Percentiles rank a stretch among this genome's conserved stretches.
Conservation (phyloP, 2,797 vertebrate species). For the Acrossocheilus fasciatus region DNA sequence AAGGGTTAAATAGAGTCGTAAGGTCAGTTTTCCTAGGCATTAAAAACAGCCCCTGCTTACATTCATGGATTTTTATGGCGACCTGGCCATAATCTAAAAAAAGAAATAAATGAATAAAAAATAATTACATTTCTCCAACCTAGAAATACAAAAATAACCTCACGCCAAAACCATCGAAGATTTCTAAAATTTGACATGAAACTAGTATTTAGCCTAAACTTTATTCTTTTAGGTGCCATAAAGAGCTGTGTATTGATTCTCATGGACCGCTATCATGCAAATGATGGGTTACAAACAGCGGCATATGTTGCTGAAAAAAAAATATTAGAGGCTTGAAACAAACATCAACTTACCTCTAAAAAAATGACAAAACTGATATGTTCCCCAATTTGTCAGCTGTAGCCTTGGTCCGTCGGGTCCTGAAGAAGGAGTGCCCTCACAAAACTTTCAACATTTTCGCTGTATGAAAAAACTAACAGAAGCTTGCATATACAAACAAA, state of each 20-base stretch:
- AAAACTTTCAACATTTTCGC: constrained; percentile 44
- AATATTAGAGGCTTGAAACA: neutral
- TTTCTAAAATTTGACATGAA: neutral
- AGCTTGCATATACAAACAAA: constrained; percentile 15
- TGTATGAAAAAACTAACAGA: constrained; percentile 30
- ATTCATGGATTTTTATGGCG: neutral
- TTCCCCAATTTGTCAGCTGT: neutral
- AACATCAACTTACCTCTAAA: constrained; percentile 14
- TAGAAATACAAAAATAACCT: neutral
- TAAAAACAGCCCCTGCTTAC: neutral
- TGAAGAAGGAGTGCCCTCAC: constrained; percentile 41
- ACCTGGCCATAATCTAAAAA: neutral
- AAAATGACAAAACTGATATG: neutral
- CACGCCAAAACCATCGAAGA: neutral
- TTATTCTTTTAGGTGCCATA: neutral
- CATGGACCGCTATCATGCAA: neutral
- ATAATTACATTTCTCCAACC: neutral
- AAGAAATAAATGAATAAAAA: neutral
- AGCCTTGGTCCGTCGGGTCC: constrained; percentile 22
- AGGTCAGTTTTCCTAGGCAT: neutral
- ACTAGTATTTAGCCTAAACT: neutral
- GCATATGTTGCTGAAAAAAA: neutral
- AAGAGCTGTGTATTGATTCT: neutral
- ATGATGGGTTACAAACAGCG: neutral
- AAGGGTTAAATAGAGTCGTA: neutral